Base-by-base conservation (phyloP, 2,888 invertebrate genomes). In the Myopa testacea region DNA sequence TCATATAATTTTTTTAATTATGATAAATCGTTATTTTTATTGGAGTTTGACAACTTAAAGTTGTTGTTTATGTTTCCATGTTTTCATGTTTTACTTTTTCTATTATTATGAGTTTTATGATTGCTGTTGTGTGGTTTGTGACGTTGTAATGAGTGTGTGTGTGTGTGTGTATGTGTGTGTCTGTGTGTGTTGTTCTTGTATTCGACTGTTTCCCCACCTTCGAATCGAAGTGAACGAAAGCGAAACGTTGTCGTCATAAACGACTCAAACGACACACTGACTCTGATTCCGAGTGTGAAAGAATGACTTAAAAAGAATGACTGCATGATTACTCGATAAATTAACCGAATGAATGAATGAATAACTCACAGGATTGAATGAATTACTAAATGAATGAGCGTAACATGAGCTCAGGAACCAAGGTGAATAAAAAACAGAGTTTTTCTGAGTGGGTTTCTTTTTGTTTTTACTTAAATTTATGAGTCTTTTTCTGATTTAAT, bases 161-260 rank as follows among this genome's bases (percentile, higher is more conserved):
- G 26, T 26, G 26, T 26, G 26, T 26, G 14, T 67, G 37, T 38
- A 2, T 62, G 38, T 55, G 50, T 63, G 34, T 6, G 65, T 8
- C 16, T 69, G 60, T 69, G 58, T 26, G 12, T 69, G 68, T n/a
- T 58, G 40, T 58, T 34, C 3, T 68, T 67, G 14, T 68, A 26
- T n/a, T 68, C 12, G 67, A 26, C 10, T 8, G 19, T 16, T 19
- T 62, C n/a, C 5, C 16, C n/a, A 58, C 60, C 68, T 55, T 50
- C 74, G 34, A 38, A 19, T 26, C 38, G 71, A 71, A 58, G 3
- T 19, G 19, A 40, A 37, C 52, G 74, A 75, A 75, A 69, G 68
- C 38, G 60, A 60, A 68, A 75, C 55, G 58, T 58, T 38, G 75
- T 40, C 69, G 16, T 10, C 40, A 63, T 45, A 50, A 55, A 40